Evolutionary conservation across 2,888 invertebrate species (phyloP).

Genomic region (Rambutsinella grinnellia): DNA sequence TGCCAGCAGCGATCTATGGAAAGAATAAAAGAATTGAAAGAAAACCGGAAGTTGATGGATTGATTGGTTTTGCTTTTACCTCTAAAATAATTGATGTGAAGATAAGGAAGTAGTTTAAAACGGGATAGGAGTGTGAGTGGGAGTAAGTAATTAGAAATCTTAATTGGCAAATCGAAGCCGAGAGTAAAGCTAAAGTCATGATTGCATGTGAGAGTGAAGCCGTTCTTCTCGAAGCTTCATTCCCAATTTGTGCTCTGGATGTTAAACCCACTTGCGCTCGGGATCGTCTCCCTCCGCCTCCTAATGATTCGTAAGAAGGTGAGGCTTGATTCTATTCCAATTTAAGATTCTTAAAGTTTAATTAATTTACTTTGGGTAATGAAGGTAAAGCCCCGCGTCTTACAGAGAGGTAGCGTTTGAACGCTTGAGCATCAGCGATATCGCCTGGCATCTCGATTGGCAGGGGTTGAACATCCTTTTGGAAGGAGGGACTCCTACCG

Average conservation of each 20-base stretch:
- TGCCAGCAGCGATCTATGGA: constrained; percentile 60
- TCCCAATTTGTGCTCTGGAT: constrained; percentile 11
- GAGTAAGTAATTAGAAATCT: constrained; percentile 63
- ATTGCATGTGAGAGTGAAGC: constrained; percentile 62
- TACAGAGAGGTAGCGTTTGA: constrained; percentile 64
- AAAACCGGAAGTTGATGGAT: constrained; percentile 5
- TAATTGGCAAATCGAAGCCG: constrained; percentile 65
- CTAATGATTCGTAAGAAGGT: constrained; percentile 51
- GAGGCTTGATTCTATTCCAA: constrained; percentile 31
- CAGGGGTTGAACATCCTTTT: constrained; percentile 57
- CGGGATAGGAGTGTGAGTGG: constrained; percentile 62
- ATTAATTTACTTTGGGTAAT: neutral
- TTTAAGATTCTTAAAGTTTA: no score
- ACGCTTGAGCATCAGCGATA: constrained; percentile 60
- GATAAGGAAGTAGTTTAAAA: constrained; percentile 65
- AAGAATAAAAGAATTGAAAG: constrained; percentile 10
- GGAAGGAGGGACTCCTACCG: neutral
- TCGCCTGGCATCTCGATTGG: constrained; percentile 63
- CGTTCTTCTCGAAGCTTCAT: constrained; percentile 50
- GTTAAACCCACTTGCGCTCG: constrained; percentile 21
- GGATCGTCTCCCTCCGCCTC: constrained; percentile 28
- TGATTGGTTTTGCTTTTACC: constrained; percentile 47
- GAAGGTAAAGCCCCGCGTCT: constrained; percentile 58
- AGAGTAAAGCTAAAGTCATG: constrained; percentile 65
- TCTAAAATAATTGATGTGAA: constrained; percentile 63